phyloP scores from a whole-genome alignment of 2,113 vertebrate genomes.

The Aepyceros melampus region DNA sequence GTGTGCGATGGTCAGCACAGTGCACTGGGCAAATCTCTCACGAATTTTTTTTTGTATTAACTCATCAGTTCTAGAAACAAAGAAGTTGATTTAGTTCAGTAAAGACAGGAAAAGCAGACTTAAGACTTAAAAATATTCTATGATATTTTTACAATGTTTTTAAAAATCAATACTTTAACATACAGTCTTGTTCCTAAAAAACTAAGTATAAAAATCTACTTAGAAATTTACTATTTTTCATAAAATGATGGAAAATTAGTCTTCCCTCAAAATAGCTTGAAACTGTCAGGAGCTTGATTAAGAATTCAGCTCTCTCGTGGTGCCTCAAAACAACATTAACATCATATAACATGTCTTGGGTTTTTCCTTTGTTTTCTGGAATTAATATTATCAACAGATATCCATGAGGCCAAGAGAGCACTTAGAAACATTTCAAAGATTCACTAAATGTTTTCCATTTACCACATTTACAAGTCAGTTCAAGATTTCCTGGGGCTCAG shows the following conservation, averaged over 20 bases:
- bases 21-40: constrained; percentile 93
- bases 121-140: background rate
- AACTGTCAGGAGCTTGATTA: background rate
- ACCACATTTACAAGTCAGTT: background rate
- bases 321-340: background rate
- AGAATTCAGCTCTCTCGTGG: background rate
- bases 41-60: constrained; percentile 95
- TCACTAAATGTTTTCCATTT: background rate
- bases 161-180: background rate
- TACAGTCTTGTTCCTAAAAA: background rate
- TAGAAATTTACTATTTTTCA: background rate
- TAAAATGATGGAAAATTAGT: background rate
- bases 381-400: background rate
- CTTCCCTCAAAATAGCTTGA: background rate
- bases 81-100: background rate
- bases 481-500: too few species aligned
- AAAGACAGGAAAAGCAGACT: background rate
- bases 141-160: background rate
- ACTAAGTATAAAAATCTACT: background rate
- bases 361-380: background rate
- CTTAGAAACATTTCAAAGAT: background rate
- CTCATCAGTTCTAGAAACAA: constrained; percentile 90
- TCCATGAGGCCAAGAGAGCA: background rate
- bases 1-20: constrained; percentile 94
- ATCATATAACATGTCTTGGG: background rate